Conservation (phyloP, 2,797 vertebrate species). For the Prunella strophiata region DNA sequence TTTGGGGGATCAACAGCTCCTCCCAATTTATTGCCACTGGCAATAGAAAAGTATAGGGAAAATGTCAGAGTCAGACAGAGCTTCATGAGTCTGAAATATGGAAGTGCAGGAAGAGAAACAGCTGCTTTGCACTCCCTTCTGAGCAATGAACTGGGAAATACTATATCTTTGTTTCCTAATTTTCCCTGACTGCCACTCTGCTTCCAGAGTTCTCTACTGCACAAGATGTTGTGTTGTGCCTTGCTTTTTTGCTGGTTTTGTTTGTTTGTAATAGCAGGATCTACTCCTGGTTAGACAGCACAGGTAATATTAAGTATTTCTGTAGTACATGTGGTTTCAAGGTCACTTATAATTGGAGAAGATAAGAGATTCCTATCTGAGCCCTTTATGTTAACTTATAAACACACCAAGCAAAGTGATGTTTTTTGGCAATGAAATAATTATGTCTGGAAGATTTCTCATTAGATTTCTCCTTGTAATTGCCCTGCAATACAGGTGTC, state of each 20-base stretch:
- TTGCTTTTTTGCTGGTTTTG: background rate
- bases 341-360: background rate
- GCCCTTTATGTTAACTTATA: background rate
- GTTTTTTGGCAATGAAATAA: background rate
- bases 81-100: background rate
- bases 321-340: background rate
- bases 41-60: background rate
- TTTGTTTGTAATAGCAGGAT: background rate
- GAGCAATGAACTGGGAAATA: background rate
- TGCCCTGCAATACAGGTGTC: background rate
- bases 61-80: background rate
- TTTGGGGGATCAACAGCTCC: accelerated
- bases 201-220: background rate
- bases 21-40: background rate
- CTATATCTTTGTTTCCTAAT: background rate
- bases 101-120: background rate
- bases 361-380: background rate
- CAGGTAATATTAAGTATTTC: background rate
- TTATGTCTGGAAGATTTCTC: background rate
- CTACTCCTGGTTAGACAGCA: background rate
- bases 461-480: background rate
- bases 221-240: background rate
- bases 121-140: background rate
- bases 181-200: background rate
- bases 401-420: background rate